phyloP scores from a whole-genome alignment of 2,888 invertebrate species.

The Drosophila pegasa region DNA sequence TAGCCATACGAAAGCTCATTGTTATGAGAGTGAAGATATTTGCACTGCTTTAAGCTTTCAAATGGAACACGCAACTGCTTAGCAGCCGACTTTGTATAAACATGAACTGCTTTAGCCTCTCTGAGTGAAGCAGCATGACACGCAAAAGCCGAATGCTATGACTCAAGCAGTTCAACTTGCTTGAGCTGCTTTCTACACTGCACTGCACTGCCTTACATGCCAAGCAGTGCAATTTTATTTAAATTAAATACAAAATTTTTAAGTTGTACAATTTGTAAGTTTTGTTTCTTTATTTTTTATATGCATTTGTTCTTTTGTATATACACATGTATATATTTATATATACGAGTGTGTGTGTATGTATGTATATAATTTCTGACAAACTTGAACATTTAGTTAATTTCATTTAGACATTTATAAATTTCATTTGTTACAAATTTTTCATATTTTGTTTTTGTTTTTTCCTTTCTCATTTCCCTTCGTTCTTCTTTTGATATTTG shows the following conservation, averaged over 20 bases:
- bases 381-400: constrained; percentile 78
- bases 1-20: not conserved
- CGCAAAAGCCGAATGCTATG: not conserved
- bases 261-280: constrained; percentile 53
- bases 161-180: not conserved
- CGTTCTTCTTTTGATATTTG: constrained; percentile 59
- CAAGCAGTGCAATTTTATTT: constrained; percentile 28
- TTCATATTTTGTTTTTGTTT: constrained; percentile 8
- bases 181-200: not conserved
- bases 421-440: constrained; percentile 68
- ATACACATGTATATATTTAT: constrained; percentile 52
- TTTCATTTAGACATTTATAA: constrained; percentile 70
- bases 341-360: constrained; percentile 45
- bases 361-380: constrained; percentile 78
- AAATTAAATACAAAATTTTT: not conserved
- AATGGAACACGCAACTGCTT: too few relatives aligned
- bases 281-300: constrained; percentile 35
- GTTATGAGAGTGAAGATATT: not conserved
- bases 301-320: constrained; percentile 37
- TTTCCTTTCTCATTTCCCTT: constrained; percentile 11
- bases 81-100: too few relatives aligned
- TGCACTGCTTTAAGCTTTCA: not conserved
- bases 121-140: too few relatives aligned
- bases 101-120: not conserved
- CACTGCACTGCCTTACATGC: not conserved